Evolutionary conservation across 2,113 vertebrate genomes (phyloP), one percentile per base, ranked within the genome.

Genomic region (Grammomys dolichurus): DNA sequence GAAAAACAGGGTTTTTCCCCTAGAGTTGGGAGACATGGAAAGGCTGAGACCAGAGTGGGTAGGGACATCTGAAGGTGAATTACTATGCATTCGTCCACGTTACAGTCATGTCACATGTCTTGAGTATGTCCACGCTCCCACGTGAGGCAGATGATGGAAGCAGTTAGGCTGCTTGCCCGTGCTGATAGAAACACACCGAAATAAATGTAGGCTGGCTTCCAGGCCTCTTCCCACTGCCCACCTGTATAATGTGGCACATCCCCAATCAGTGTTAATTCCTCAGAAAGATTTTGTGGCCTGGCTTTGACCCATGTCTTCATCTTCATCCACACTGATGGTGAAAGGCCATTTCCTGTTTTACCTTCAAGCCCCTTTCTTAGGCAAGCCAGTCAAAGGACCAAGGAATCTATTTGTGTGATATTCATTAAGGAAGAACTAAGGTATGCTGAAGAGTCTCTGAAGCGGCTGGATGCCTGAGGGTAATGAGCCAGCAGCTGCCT

Each of bases 401-500:
- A 16, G 84, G 33, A 70, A 65, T 78, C 31, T 3, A 60, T 87
- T 56, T 96, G 90, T 92, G 86, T 89, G 73, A 56, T 80, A 86
- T 73, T 92, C 65, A 90, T 94, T 77, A 95, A 89, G 80, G 92
- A 95, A 85, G 89, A 94, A 67, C 36, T 51, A 9, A 51, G 4
- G 19, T 73, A 16, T 75, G 73, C 82, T 86, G 17, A 24, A 88
- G 65, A 48, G 43, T 86, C 84, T 92, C 80, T 77, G 70, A 95
- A 67, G 73, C 73, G 20, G 51, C 63, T 88, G 76, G 14, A 48
- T 87, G 82, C 46, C 67, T 86, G 69, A 90, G 70, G 46, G 77
- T 97, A 95, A 96, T 16, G 58, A 98, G 72, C 63, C 63, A 87
- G 87, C 24, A 81, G 88, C 46, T 8, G 26, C 48, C 60, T 90